A percentile compares a stretch with the other conserved stretches of the same genome.
Conservation (phyloP, 2,113 vertebrate genomes). For the Apteryx owenii region DNA sequence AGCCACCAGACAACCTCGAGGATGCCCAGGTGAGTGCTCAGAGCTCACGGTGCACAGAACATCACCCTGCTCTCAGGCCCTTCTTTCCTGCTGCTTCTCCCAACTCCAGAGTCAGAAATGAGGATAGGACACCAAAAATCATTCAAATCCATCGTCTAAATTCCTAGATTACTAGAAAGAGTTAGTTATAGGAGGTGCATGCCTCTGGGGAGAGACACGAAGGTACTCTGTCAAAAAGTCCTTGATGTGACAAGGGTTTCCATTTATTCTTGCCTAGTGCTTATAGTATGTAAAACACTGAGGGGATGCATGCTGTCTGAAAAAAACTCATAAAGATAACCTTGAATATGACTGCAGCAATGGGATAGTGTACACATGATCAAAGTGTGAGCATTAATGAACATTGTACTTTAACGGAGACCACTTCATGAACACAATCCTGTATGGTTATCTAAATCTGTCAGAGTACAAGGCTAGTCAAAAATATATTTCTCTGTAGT, state of each 20-base stretch:
- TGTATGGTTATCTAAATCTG: neutral
- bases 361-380: neutral
- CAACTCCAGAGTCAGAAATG: neutral
- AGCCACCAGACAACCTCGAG: neutral
- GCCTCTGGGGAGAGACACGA: neutral
- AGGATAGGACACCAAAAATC: conserved; percentile 15
- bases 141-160: neutral
- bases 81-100: neutral
- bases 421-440: neutral
- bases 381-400: neutral
- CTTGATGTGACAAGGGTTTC: neutral
- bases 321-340: neutral
- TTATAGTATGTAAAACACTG: neutral
- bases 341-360: neutral
- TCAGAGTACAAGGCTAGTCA: neutral
- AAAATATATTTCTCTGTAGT: neutral
- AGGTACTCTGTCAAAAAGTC: neutral
- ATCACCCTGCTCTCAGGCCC: neutral
- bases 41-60: neutral
- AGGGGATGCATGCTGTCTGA: neutral
- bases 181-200: neutral
- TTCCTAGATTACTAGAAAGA: neutral
- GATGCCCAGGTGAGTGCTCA: neutral
- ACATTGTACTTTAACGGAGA: neutral
- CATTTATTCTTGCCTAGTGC: neutral